Evolutionary conservation across 2,888 invertebrate genomes (phyloP).

Genomic region (Nemapogon koenigi): DNA sequence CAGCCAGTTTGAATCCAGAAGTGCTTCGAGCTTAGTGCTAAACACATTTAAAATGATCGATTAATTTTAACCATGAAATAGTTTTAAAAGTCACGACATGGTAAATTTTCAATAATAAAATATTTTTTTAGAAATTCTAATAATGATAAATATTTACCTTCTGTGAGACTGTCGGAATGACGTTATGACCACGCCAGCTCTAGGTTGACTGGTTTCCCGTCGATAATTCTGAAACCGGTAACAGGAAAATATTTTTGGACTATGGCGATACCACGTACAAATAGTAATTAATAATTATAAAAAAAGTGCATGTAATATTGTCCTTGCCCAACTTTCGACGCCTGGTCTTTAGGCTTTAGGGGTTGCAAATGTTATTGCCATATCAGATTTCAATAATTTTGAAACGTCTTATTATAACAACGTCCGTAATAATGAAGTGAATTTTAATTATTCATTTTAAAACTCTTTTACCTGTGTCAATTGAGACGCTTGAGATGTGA

Average conservation of each 20-base stretch:
- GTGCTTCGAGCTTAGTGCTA: not conserved
- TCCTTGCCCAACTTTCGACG: no score
- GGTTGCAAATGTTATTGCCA: no score
- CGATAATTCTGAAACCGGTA: slow-evolving; percentile 61
- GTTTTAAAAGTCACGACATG: not conserved
- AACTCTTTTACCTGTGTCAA: slow-evolving; percentile 41
- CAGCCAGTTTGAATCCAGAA: slow-evolving; percentile 15
- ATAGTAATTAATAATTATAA: no score
- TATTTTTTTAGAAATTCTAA: not conserved
- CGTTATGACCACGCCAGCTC: slow-evolving; percentile 90
- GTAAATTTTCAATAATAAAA: not conserved
- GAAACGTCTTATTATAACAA: no score
- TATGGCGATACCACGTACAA: no score
- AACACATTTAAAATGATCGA: not conserved
- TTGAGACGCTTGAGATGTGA: slow-evolving; percentile 51
- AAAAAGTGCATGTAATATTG: no score
- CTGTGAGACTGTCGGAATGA: slow-evolving; percentile 87
- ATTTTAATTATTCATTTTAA: no score
- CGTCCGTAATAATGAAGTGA: no score
- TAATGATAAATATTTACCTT: slow-evolving; percentile 60
- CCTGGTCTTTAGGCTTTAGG: no score
- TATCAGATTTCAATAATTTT: no score
- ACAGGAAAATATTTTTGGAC: no score
- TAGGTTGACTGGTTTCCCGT: slow-evolving; percentile 58
- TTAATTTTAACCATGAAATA: not conserved